phyloP scores from a whole-genome alignment of 2,113 vertebrate species.

The Brachionichthys hirsutus region DNA sequence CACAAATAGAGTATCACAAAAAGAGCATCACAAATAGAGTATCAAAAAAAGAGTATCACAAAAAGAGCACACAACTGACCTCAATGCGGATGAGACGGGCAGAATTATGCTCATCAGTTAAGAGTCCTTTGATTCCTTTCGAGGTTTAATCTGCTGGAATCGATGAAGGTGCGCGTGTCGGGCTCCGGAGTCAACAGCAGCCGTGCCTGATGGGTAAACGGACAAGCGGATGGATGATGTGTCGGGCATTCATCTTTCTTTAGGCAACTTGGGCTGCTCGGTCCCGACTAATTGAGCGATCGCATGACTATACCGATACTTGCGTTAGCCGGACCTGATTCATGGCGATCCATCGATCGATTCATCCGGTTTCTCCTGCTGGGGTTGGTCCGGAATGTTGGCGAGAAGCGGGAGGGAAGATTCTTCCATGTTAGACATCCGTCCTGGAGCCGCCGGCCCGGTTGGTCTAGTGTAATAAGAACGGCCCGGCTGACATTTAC shows the following conservation, averaged over 20 bases:
- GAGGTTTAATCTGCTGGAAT: constrained; percentile 71
- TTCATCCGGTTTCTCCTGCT: constrained; percentile 67
- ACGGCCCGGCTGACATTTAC: constrained; percentile 78
- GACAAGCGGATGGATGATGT: constrained; percentile 70
- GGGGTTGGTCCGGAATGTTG: constrained; percentile 30
- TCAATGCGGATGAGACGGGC: constrained; percentile 48
- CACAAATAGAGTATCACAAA: too few species aligned
- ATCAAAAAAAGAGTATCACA: too few species aligned
- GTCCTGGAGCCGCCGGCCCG: constrained; percentile 63
- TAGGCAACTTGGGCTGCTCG: constrained; percentile 68
- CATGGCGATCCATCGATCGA: constrained; percentile 80
- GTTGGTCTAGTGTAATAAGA: constrained; percentile 77
- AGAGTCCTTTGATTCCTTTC: constrained; percentile 71
- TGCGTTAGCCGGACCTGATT: constrained; percentile 76
- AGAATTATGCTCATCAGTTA: constrained; percentile 62
- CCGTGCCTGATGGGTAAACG: constrained; percentile 72
- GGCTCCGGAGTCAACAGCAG: constrained; percentile 66
- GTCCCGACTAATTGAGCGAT: constrained; percentile 75
- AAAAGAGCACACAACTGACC: constrained; percentile 35
- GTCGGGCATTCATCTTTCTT: constrained; percentile 74
- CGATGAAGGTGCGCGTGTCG: constrained; percentile 63
- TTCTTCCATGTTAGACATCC: constrained; percentile 65
- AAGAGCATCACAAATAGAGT: too few species aligned
- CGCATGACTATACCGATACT: constrained; percentile 73
- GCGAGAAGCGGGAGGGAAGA: constrained; percentile 37